Evolutionary conservation across 1,140 invertebrate species (phyloP).

Genomic region (Drosophila erecta): DNA sequence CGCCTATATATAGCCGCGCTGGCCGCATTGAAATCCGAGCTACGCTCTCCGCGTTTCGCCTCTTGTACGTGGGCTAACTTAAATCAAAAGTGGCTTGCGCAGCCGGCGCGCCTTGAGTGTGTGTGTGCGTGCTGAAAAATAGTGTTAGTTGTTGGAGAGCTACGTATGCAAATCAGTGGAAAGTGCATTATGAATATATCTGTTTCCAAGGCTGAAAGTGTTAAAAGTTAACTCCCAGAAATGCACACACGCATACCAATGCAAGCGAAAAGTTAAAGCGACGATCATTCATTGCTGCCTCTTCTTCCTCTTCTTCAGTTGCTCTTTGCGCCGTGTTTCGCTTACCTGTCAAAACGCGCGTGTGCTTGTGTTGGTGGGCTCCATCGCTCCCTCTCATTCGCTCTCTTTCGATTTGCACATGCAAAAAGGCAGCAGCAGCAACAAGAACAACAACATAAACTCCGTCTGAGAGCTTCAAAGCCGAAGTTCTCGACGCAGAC

Average conservation of each 20-base stretch:
- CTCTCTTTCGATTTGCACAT: conserved; percentile 27
- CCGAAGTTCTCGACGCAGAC: conserved; percentile 63
- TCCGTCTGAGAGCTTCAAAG: conserved; percentile 57
- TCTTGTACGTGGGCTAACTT: conserved; percentile 7
- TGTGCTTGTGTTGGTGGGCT: conserved; percentile 42
- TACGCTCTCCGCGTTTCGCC: not conserved
- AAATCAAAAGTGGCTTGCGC: conserved; percentile 27
- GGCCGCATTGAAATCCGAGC: conserved; percentile 7
- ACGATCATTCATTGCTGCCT: conserved; percentile 74
- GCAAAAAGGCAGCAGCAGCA: conserved; percentile 45
- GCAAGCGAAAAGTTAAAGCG: conserved; percentile 35
- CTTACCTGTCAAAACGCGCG: conserved; percentile 57
- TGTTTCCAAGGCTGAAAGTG: conserved; percentile 16
- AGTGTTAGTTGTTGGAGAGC: not conserved
- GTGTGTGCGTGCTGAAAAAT: conserved; percentile 8
- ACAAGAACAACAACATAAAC: conserved; percentile 24
- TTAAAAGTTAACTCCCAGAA: conserved; percentile 13
- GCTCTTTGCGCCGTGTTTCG: conserved; percentile 57
- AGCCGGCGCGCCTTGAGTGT: conserved; percentile 26
- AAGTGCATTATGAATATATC: conserved; percentile 6
- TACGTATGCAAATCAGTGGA: not conserved
- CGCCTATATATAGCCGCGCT: conserved; percentile 25
- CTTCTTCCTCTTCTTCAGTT: conserved; percentile 32
- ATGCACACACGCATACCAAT: conserved; percentile 26
- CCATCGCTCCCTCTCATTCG: conserved; percentile 16